Percentiles rank a stretch among this genome's conserved stretches.
Evolutionary conservation across 2,888 invertebrate species (phyloP).

Genomic region (Rotaria magnacalcarata): DNA sequence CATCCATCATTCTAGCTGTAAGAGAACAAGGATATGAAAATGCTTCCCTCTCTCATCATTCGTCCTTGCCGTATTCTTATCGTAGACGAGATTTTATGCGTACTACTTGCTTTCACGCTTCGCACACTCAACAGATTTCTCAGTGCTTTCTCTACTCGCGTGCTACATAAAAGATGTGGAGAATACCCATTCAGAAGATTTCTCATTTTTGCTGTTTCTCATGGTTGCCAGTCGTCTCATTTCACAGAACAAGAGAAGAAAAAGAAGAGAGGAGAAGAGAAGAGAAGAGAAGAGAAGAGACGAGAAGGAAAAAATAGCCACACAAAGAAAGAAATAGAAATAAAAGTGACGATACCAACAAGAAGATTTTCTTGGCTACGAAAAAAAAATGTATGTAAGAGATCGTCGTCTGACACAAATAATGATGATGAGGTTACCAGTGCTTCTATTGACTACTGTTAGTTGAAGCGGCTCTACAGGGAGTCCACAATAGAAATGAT

Average conservation of each 20-base stretch:
- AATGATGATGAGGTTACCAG: background rate
- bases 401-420: conserved; percentile 6
- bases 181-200: conserved; percentile 18
- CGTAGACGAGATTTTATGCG: conserved; percentile 4
- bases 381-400: background rate
- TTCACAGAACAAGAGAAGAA: background rate
- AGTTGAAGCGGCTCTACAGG: background rate
- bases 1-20: background rate
- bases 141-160: background rate
- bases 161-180: conserved; percentile 16
- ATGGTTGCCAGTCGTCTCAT: conserved; percentile 10
- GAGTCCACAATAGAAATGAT: background rate
- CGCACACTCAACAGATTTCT: background rate
- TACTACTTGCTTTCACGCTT: background rate
- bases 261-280: no score
- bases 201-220: conserved; percentile 22
- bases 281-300: no score
- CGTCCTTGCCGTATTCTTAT: conserved; percentile 13
- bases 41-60: background rate
- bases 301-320: background rate
- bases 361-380: background rate
- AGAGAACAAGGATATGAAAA: background rate
- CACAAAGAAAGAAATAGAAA: background rate
- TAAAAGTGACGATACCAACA: background rate
- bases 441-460: background rate